These are phyloP conservation scores for Zaprionus nigranus DNA, from an alignment of 1,140 invertebrate genomes.

Conservation along the genomic window DNA sequence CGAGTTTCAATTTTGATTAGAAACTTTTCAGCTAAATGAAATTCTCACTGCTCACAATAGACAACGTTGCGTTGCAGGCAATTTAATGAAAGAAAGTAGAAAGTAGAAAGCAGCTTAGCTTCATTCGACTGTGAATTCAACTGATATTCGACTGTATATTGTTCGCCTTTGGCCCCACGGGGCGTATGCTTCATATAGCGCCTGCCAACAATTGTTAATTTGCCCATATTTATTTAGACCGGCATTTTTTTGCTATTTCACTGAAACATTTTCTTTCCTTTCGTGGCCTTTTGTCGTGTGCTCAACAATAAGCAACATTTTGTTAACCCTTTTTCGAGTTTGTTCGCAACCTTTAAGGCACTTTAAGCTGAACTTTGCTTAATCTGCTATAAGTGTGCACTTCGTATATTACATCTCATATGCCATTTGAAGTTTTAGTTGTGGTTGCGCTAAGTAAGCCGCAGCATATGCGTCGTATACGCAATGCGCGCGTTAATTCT, in stretches of 20 bases:
- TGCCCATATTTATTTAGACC: slow-evolving; percentile 32
- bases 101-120: background rate
- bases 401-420: slow-evolving; percentile 31
- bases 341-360: background rate
- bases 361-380: background rate
- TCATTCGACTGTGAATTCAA: background rate
- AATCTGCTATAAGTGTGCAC: background rate
- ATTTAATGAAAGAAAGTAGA: too few species aligned
- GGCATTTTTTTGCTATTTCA: background rate
- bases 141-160: background rate
- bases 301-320: background rate
- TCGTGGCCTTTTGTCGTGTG: background rate
- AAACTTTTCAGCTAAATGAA: slow-evolving; percentile 41
- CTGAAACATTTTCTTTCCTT: background rate
- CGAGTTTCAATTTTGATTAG: slow-evolving; percentile 31
- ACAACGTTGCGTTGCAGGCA: too few species aligned
- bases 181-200: slow-evolving; percentile 33
- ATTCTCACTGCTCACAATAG: slow-evolving; percentile 13
- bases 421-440: slow-evolving; percentile 10
- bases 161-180: background rate
- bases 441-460: slow-evolving; percentile 19
- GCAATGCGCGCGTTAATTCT: slow-evolving; percentile 39
- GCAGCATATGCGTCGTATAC: slow-evolving; percentile 25
- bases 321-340: slow-evolving; percentile 8
- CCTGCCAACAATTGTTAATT: slow-evolving; percentile 28